Evolutionary conservation across 2,797 vertebrate species (phyloP), one percentile per base, ranked within the genome.

Genomic region (Xenops minutus): DNA sequence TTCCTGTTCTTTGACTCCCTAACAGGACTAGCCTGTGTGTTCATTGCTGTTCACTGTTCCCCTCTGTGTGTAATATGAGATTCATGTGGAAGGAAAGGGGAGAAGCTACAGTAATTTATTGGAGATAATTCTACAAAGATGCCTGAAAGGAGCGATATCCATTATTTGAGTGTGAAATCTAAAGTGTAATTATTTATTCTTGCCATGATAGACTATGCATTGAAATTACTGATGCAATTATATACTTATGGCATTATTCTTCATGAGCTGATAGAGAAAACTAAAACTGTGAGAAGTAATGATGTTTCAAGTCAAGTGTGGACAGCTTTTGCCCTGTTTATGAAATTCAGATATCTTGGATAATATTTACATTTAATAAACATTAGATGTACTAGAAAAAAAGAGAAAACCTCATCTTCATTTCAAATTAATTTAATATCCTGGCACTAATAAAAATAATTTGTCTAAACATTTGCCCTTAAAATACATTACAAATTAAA

Each of bases 401-500:
- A 37, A 37, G 10, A 7, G 19, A 62, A 90, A 62, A 18, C 34
- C 4, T 24, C 7, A 29, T 48, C 41, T 79, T 89, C 5, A 18
- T 92, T 92, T 93, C 58, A 92, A 93, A 85, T 87, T 85, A 74
- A 80, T 80, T 93, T 92, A 22, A 51, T 89, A 85, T 52, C 26
- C 39, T 89, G 39, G 12, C 16, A 55, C 46, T 82, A 89, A 93
- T 91, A 93, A 93, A 92, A 85, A 89, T 68, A 88, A 84, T 80
- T 93, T 84, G 32, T 84, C 46, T 84, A 81, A 90, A 59, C 16
- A 54, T 69, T 89, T 58, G 44, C 81, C 37, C 14, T 89, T 89
- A 76, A 87, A 94, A 80, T 94, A 66, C 58, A 75, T 75, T 94
- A 82, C 15, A 87, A 91, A 96, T 89, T 87, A 89, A 91, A 95